phyloP scores from a whole-genome alignment of 1,140 invertebrate genomes.

The Octopus sinensis region DNA sequence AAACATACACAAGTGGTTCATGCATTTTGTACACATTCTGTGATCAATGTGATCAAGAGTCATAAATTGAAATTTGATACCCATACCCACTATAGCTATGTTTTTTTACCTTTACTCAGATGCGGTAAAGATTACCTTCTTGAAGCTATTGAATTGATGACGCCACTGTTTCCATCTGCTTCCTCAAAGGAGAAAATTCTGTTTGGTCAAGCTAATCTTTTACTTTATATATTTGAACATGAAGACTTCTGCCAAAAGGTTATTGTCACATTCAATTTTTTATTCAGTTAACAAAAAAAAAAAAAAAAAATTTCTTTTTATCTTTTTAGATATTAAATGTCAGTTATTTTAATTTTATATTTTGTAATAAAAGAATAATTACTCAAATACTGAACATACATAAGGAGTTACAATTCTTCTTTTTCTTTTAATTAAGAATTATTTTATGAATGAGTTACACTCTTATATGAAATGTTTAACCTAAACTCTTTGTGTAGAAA shows the following conservation, averaged over 20 bases:
- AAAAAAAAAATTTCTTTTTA: too few species aligned
- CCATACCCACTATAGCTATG: neutral
- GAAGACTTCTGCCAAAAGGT: conserved; percentile 25
- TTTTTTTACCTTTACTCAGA: conserved; percentile 11
- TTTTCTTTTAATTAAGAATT: neutral
- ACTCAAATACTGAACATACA: too few species aligned
- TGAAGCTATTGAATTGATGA: neutral
- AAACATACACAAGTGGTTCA: too few species aligned
- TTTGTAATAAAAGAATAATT: too few species aligned
- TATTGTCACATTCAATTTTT: neutral
- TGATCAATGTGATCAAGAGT: too few species aligned
- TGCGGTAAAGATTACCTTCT: conserved; percentile 1
- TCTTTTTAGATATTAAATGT: too few species aligned
- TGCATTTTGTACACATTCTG: too few species aligned
- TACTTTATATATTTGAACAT: conserved; percentile 22
- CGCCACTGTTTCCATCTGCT: neutral
- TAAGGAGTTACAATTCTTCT: neutral
- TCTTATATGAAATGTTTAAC: neutral
- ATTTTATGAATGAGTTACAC: neutral
- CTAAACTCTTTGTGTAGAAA: too few species aligned
- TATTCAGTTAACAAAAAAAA: too few species aligned
- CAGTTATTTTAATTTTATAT: too few species aligned
- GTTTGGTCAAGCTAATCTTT: conserved; percentile 22
- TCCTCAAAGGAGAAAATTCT: conserved; percentile 6
- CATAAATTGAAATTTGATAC: too few species aligned